Conservation (phyloP, 2,113 vertebrate genomes). For the Grantiella picta region DNA sequence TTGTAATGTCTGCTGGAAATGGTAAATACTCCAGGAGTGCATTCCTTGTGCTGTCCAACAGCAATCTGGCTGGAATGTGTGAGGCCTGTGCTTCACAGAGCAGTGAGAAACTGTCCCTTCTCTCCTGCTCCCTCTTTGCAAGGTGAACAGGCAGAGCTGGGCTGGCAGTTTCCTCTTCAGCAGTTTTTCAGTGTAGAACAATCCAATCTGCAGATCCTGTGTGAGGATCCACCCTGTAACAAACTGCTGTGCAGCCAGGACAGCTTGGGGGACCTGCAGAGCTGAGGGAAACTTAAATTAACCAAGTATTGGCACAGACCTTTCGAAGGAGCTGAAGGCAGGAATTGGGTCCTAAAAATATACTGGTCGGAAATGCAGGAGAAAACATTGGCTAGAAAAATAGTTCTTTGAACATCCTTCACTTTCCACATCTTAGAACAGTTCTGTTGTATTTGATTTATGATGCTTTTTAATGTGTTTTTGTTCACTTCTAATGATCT, state of each 20-base stretch:
- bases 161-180: not conserved
- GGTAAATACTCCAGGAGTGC: not conserved
- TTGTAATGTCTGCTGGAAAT: not conserved
- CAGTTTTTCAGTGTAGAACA: not conserved
- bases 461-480: not conserved
- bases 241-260: not conserved
- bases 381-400: not conserved
- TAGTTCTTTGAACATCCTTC: not conserved
- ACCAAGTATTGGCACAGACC: not conserved
- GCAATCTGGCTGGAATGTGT: not conserved
- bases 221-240: not conserved
- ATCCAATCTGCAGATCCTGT: not conserved
- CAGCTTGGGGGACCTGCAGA: not conserved
- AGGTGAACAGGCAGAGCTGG: not conserved
- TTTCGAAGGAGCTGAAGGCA: not conserved
- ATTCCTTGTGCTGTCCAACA: not conserved
- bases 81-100: not conserved
- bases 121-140: not conserved
- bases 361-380: not conserved
- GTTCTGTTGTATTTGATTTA: not conserved
- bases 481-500: not conserved
- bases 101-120: rapidly evolving
- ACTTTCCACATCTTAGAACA: no score
- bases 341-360: not conserved
- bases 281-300: not conserved